phyloP scores from a whole-genome alignment of 92 coral and sea anemone genomes.

The Virgularia gustaviana region DNA sequence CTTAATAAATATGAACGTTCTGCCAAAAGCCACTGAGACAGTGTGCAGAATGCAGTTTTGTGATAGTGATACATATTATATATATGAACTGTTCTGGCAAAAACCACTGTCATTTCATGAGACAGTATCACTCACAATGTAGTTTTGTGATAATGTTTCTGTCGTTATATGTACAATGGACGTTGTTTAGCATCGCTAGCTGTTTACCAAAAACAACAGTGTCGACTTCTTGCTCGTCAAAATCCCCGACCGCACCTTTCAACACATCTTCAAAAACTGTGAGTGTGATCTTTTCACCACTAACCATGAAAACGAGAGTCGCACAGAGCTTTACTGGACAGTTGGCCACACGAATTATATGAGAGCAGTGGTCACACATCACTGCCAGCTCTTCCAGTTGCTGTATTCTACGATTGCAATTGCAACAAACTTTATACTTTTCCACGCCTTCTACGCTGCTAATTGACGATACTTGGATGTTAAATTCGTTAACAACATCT shows the following conservation, averaged over 20 bases:
- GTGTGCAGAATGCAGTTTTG: too few species aligned
- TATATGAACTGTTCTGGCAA: too few species aligned
- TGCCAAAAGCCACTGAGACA: too few species aligned
- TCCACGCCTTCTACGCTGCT: too few species aligned
- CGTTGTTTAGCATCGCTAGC: conserved; percentile 44
- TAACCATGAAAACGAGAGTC: conserved; percentile 44
- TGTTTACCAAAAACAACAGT: conserved; percentile 15
- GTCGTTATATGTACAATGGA: conserved; percentile 28
- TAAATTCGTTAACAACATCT: too few species aligned
- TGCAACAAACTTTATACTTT: too few species aligned
- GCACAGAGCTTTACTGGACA: conserved; percentile 59
- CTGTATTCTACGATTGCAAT: conserved; percentile 45
- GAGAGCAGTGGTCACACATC: conserved; percentile 49
- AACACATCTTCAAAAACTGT: conserved; percentile 52
- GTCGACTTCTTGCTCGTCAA: conserved; percentile 34
- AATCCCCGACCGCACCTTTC: conserved; percentile 33
- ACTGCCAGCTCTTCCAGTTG: conserved; percentile 49
- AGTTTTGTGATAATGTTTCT: conserved; percentile 45
- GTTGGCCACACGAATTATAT: conserved; percentile 51
- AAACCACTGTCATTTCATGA: too few species aligned
- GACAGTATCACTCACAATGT: too few species aligned
- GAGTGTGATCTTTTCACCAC: conserved; percentile 53
- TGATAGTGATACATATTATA: too few species aligned
- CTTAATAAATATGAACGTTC: too few species aligned
- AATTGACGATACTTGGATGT: too few species aligned